phyloP scores from a whole-genome alignment of 2,113 vertebrate genomes.

The Phrynosoma blainvillii region DNA sequence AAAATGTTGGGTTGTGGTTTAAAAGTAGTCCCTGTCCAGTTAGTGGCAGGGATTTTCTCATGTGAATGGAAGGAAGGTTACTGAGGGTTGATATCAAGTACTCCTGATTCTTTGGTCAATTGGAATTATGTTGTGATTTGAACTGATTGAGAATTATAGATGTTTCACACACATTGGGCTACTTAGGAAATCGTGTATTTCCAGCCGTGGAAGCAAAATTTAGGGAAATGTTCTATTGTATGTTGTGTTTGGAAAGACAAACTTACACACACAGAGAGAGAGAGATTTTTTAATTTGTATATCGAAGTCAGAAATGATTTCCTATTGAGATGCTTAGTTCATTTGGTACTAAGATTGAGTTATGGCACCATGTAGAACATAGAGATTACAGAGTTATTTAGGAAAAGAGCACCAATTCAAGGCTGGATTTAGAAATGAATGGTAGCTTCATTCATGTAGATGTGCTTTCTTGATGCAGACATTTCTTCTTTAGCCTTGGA shows the following conservation, averaged over 20 bases:
- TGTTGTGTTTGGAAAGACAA: neutral
- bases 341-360: constrained; percentile 59
- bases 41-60: neutral
- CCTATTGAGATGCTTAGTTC: constrained; percentile 49
- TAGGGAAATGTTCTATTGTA: neutral
- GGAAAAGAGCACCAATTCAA: constrained; percentile 8
- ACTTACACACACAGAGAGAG: neutral
- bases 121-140: neutral
- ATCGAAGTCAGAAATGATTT: constrained; percentile 9
- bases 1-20: neutral
- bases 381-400: constrained; percentile 44
- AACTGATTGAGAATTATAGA: neutral
- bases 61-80: rapidly evolving
- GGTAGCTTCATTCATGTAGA: neutral
- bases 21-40: neutral
- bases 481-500: neutral
- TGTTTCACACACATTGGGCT: constrained; percentile 46
- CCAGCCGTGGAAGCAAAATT: constrained; percentile 41
- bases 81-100: neutral
- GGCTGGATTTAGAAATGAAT: neutral
- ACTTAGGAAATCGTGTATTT: neutral
- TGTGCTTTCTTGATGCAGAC: constrained; percentile 1
- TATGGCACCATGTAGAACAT: constrained; percentile 43
- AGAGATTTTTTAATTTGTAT: neutral
- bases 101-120: neutral